These are phyloP conservation scores for Moxostoma hubbsi DNA, from an alignment of 2,797 vertebrate genomes.

Conservation along the genomic window DNA sequence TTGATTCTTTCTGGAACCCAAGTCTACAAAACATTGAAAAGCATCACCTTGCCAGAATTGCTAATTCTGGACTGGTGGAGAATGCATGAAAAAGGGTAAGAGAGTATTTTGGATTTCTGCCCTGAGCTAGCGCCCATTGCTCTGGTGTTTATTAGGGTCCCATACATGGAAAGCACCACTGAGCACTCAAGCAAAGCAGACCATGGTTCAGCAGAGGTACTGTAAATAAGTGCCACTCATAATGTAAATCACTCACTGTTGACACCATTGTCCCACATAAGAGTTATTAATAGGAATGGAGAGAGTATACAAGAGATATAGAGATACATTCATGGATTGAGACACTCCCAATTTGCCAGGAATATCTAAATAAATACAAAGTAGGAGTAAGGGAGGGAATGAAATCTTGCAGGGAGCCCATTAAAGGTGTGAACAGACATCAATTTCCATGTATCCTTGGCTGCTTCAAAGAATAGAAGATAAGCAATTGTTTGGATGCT, in stretches of 20 bases:
- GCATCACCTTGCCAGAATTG: slow-evolving; percentile 2
- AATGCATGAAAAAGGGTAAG: slow-evolving; percentile 5
- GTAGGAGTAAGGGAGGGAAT: background rate
- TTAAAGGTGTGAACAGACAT: slow-evolving; percentile 5
- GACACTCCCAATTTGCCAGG: background rate
- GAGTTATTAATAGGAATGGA: slow-evolving; percentile 47
- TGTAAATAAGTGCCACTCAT: slow-evolving; percentile 46
- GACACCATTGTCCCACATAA: slow-evolving; percentile 50
- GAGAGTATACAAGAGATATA: slow-evolving; percentile 2
- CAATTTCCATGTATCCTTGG: slow-evolving; percentile 5
- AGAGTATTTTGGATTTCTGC: slow-evolving; percentile 3
- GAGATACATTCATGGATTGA: background rate
- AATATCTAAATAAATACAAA: slow-evolving; percentile 9
- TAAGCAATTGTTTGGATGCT: slow-evolving; percentile 19
- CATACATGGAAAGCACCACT: slow-evolving; percentile 21
- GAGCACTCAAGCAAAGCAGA: slow-evolving; percentile 8
- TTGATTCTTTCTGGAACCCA: background rate
- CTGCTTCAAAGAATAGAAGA: slow-evolving; percentile 41
- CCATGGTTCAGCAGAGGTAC: slow-evolving; percentile 36
- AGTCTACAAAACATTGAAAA: background rate
- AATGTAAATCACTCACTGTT: slow-evolving; percentile 47
- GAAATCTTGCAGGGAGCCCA: background rate
- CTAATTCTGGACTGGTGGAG: background rate
- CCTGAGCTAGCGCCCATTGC: background rate
- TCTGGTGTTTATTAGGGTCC: slow-evolving; percentile 38